Evolutionary conservation across 2,888 invertebrate genomes (phyloP), one percentile per base, ranked within the genome.

Genomic region (Watsonalla cultraria): DNA sequence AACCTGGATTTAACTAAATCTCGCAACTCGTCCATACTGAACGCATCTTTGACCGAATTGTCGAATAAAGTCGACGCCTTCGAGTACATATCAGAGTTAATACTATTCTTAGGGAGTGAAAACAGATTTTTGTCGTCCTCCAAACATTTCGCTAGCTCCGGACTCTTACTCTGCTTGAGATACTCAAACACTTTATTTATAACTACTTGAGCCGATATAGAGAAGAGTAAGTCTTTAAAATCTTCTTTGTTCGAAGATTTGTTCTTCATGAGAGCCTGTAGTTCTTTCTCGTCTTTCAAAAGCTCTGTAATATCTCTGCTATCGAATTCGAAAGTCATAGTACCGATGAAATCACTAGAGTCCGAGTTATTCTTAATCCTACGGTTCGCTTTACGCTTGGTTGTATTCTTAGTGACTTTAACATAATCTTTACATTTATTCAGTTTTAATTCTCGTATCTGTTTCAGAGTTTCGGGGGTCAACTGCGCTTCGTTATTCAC

Each of bases 391-490:
- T 90, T 90, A 54, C 90, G 80, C 58, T 90, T 90, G 34, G 84
- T 77, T 42, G 86, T 89, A 54, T 88, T 86, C 52, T 90, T 90
- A 15, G 89, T 90, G 0, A 90, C 88, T 66, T 90, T 90, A 11
- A 89, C 77, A 49, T 66, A 80, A 65, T 90, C 90, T 37, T 86
- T 84, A 61, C 60, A 62, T 52, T 88, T 90, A 58, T 68, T 86
- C 5, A 88, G 58, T 59, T 90, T 88, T 0, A 91, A 57, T 62
- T 91, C 91, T 0, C 90, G 74, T 6, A 91, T 89, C 53, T 91
- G 91, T 74, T 84, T 90, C 4, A 91, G 56, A 0, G 90, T 91
- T 64, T 91, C 91, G 0, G 89, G 90, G 0, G 91, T 89, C 0
- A 91, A 53, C 56, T 90, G 90, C 0, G 86, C 79, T 60, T 90